Base-by-base conservation (phyloP, 2,113 vertebrate genomes). In the Pterocles burchelli region DNA sequence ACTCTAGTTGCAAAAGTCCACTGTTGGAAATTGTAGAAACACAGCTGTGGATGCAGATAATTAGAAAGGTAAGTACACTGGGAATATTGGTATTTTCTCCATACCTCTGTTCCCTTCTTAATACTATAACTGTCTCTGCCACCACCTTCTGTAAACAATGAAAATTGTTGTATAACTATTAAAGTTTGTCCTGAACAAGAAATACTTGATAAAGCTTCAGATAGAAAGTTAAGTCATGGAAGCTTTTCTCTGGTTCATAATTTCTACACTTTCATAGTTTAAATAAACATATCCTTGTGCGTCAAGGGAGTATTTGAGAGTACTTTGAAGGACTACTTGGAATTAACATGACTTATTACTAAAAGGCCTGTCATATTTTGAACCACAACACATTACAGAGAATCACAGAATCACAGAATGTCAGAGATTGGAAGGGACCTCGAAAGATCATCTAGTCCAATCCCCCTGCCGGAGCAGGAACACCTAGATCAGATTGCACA, bases 1-100 rank as follows among this genome's bases (percentile, higher is more conserved):
- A 99, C 95, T 99, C 99, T 75, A 99, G 99, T 97, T 99, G 99
- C 98, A 99, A 99, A 97, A 99, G 98, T 74, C 98, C 99, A 34
- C 93, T 99, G 70, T 96, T 99, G 25, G 99, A 99, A 93, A 99
- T 99, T 97, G 98, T 99, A 93, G 99, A 99, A 97, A 98, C 97
- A 75, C 97, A 98, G 19, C 68, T 99, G 54, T 97, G 98, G 82
- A 98, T 99, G 95, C 98, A 98, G 82, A 98, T 99, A 55, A 98
- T 98, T 83, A 99, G 99, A 97, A 99, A 99, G 98, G 99, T 99
- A 97, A 88, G 89, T 74, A 49, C 31, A 16, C 11, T n/a, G 38
- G 10, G 6, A 75, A 24, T 61, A 21, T 33, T 26, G 29, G 6
- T 79, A 13, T 78, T 78, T 91, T 73, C 36, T 90, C 38, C 17